Evolutionary conservation across 2,113 vertebrate species (phyloP).

Genomic region (Rafetus swinhoei): DNA sequence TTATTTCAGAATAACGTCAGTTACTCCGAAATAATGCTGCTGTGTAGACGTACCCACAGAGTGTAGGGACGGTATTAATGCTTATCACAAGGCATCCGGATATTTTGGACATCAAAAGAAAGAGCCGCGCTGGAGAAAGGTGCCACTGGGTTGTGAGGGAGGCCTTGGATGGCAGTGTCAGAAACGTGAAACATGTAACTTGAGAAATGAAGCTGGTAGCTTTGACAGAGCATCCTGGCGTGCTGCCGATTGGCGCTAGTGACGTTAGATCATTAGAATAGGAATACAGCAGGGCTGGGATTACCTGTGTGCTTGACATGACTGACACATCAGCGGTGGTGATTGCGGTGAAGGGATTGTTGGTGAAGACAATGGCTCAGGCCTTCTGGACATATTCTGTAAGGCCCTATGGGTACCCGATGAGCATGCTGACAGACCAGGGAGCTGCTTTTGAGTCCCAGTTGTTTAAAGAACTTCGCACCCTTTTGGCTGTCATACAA

Average conservation of each 20-base stretch:
- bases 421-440: background rate
- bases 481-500: background rate
- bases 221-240: background rate
- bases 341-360: background rate
- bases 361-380: background rate
- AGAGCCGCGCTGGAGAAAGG: background rate
- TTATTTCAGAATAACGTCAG: too few species aligned
- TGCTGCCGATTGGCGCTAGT: background rate
- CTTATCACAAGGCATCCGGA: background rate
- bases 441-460: background rate
- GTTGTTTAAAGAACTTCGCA: background rate
- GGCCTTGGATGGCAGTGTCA: background rate
- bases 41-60: too few species aligned
- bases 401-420: background rate
- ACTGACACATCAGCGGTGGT: background rate
- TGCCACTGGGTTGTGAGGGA: background rate
- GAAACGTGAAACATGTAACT: background rate
- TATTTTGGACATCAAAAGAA: background rate
- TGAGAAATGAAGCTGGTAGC: background rate
- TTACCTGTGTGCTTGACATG: background rate
- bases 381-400: background rate
- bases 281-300: too few species aligned
- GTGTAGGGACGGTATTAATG: too few species aligned
- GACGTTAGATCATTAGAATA: background rate
- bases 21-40: too few species aligned